phyloP scores from a whole-genome alignment of 2,113 vertebrate species.

The Vombatus ursinus region DNA sequence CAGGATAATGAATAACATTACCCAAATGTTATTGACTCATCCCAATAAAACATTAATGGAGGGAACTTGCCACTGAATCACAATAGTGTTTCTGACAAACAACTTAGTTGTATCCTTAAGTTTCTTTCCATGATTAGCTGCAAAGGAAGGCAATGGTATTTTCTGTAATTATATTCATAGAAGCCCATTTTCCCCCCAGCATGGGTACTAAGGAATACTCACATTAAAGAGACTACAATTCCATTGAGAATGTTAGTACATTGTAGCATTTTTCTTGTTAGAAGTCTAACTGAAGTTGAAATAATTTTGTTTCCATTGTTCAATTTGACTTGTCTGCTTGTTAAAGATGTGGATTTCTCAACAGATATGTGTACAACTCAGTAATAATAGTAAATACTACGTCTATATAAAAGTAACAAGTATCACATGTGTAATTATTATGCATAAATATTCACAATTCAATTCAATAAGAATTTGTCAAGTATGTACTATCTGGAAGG shows the following conservation, averaged over 20 bases:
- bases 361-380: conserved; percentile 9
- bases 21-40: conserved; percentile 20
- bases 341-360: conserved; percentile 28
- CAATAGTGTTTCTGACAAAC: conserved; percentile 26
- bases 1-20: conserved; percentile 35
- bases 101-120: not conserved
- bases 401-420: not conserved
- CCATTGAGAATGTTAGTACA: conserved; percentile 36
- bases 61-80: conserved; percentile 8
- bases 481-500: not conserved
- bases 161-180: not conserved
- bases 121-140: conserved; percentile 8
- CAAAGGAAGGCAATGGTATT: not conserved
- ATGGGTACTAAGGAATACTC: not conserved
- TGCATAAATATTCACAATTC: not conserved
- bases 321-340: not conserved
- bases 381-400: not conserved
- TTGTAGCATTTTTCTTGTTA: conserved; percentile 18
- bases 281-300: conserved; percentile 20
- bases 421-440: not conserved
- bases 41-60: conserved; percentile 37
- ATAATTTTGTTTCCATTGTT: conserved; percentile 17
- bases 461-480: not conserved
- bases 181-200: not conserved
- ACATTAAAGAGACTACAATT: conserved; percentile 31